A percentile compares a stretch with the other conserved stretches of the same genome.
These are phyloP conservation scores for Parauchenoglanis ngamensis DNA, from an alignment of 2,797 vertebrate genomes.

Conservation along the genomic window DNA sequence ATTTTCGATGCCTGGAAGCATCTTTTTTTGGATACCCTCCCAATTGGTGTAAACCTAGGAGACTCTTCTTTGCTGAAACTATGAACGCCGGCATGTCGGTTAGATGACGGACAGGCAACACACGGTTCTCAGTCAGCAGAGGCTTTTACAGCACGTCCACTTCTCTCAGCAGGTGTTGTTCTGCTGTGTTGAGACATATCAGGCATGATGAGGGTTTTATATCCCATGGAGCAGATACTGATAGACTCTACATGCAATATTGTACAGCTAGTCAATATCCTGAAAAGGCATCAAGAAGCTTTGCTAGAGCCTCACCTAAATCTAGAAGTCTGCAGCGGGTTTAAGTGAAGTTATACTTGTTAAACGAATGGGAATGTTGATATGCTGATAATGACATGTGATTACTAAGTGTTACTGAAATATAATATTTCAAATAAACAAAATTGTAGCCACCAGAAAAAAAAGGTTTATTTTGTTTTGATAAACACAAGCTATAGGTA, in stretches of 20 bases:
- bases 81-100: not conserved
- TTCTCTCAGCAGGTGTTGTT: slow-evolving; percentile 9
- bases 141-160: slow-evolving; percentile 6
- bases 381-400: not conserved
- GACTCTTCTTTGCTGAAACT: not conserved
- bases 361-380: too few species aligned
- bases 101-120: slow-evolving; percentile 7
- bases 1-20: not conserved
- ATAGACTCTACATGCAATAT: not conserved
- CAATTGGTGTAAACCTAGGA: not conserved
- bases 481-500: not conserved
- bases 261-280: too few species aligned
- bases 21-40: not conserved
- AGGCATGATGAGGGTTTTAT: slow-evolving; percentile 20
- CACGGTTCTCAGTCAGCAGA: not conserved
- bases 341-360: not conserved
- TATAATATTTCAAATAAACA: not conserved
- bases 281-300: not conserved
- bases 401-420: not conserved
- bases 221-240: not conserved
- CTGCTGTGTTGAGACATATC: slow-evolving; percentile 12
- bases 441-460: not conserved
- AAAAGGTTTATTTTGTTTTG: not conserved
- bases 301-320: not conserved
- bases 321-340: not conserved